phyloP scores from a whole-genome alignment of 2,113 vertebrate species.

The Jaculus jaculus region DNA sequence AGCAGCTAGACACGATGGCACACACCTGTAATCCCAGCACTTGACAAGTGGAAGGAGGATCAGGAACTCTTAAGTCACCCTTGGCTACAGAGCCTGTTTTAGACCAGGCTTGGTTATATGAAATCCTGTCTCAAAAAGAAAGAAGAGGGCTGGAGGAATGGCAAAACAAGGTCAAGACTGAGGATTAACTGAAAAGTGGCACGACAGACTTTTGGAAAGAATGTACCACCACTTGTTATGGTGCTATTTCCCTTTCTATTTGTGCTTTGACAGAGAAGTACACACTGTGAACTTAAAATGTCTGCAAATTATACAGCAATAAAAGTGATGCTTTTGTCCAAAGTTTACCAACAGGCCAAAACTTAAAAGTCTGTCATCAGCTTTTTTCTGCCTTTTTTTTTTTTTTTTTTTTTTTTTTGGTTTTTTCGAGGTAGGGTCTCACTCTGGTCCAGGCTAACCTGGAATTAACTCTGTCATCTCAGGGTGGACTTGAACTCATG shows the following conservation, averaged over 20 bases:
- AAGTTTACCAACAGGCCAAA: slow-evolving; percentile 23
- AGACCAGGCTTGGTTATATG: too few species aligned
- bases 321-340: neutral
- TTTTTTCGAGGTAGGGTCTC: too few species aligned
- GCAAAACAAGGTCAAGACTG: neutral
- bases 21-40: neutral
- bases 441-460: too few species aligned
- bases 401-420: too few species aligned
- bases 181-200: neutral
- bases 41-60: neutral
- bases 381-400: neutral
- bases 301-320: slow-evolving; percentile 12
- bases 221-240: slow-evolving; percentile 16
- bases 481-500: too few species aligned
- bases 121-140: neutral
- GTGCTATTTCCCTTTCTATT: neutral
- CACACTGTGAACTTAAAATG: neutral
- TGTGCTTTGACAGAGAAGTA: neutral
- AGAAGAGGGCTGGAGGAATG: neutral
- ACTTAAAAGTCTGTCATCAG: neutral
- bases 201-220: neutral
- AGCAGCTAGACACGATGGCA: neutral
- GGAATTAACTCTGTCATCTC: too few species aligned
- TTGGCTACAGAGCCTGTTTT: too few species aligned
- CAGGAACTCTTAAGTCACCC: too few species aligned